Percentiles rank a stretch among this genome's conserved stretches.
Conservation (phyloP, 2,797 vertebrate species). For the Alectoris magna region DNA sequence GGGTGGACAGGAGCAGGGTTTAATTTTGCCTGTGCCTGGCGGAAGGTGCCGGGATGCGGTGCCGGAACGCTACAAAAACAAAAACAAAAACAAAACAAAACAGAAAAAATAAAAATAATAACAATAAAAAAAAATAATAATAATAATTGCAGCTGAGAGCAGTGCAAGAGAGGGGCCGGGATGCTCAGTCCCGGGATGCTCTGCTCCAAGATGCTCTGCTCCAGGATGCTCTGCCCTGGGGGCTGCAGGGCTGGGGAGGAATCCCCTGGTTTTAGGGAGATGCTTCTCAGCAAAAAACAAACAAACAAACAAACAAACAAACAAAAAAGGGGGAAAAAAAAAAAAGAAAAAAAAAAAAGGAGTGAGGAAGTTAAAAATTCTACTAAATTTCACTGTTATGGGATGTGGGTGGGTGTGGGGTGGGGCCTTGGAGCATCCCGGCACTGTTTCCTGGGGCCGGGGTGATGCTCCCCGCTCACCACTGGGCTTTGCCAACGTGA, state of each 20-base stretch:
- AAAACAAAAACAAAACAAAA: neutral
- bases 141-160: neutral
- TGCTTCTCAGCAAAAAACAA: fast-evolving
- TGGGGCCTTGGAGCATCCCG: neutral
- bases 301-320: no score
- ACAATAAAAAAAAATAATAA: neutral
- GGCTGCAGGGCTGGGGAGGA: neutral
- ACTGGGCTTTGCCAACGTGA: fast-evolving
- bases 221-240: neutral
- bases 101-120: neutral
- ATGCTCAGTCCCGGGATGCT: neutral
- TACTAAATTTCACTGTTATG: neutral
- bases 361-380: neutral
- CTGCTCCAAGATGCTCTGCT: no score
- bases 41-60: slow-evolving; percentile 43
- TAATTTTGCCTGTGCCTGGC: slow-evolving; percentile 45
- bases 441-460: neutral
- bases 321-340: neutral
- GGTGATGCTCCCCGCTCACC: neutral
- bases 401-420: neutral
- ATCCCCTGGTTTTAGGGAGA: neutral
- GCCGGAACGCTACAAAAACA: slow-evolving; percentile 53
- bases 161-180: neutral
- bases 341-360: neutral
- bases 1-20: slow-evolving; percentile 6